phyloP scores from a whole-genome alignment of 2,888 invertebrate species.

The Synanthedon myopaeformis region DNA sequence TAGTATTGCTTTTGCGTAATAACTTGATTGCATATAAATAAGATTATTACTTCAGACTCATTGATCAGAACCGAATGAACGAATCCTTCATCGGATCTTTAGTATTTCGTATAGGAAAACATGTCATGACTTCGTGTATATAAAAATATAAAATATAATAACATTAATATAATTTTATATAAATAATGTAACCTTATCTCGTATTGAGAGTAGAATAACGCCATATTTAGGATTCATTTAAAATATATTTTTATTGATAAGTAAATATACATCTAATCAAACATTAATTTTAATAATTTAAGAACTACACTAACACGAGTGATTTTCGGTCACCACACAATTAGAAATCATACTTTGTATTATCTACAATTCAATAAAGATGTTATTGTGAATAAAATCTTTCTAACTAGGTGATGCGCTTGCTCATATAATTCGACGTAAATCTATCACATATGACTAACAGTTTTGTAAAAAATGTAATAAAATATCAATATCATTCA shows the following conservation, averaged over 20 bases:
- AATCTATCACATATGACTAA: constrained; percentile 40
- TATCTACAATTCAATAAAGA: constrained; percentile 32
- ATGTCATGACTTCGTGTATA: constrained; percentile 41
- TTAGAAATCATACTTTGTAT: constrained; percentile 21
- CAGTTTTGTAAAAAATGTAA: constrained; percentile 51
- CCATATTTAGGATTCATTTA: constrained; percentile 5
- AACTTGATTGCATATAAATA: neutral
- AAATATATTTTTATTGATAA: neutral
- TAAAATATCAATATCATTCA: constrained; percentile 65
- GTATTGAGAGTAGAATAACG: constrained; percentile 8
- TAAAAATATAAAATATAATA: constrained; percentile 53
- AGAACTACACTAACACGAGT: constrained; percentile 27
- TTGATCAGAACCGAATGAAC: constrained; percentile 45
- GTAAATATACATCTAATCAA: neutral
- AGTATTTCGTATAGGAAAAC: constrained; percentile 22
- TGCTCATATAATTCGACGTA: constrained; percentile 29
- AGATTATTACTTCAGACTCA: constrained; percentile 38
- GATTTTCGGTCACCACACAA: constrained; percentile 27
- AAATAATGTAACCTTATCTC: constrained; percentile 9
- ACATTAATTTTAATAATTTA: constrained; percentile 6
- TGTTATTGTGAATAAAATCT: constrained; percentile 32
- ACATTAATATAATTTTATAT: constrained; percentile 33
- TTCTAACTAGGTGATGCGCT: constrained; percentile 36
- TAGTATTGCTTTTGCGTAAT: constrained; percentile 38
- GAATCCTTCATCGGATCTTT: constrained; percentile 43